A percentile compares a stretch with the other conserved stretches of the same genome.
phyloP scores from a whole-genome alignment of 1,140 invertebrate genomes.

The Limonius californicus region DNA sequence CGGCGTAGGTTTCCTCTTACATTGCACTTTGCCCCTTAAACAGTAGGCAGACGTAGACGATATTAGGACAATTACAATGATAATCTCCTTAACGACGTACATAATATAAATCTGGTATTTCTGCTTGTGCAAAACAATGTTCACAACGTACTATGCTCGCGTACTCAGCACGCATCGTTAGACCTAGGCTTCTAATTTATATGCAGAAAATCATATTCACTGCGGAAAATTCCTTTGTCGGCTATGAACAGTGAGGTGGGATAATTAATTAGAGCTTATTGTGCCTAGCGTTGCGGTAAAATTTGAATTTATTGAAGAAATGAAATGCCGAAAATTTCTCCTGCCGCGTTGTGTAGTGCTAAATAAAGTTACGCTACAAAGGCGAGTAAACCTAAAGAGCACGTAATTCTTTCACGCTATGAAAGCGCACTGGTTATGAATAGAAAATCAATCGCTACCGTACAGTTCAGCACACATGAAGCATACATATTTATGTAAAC shows the following conservation, averaged over 20 bases:
- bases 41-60: conserved; percentile 2
- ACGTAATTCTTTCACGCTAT: neutral
- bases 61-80: neutral
- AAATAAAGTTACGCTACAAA: no score
- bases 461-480: no score
- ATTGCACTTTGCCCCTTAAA: neutral
- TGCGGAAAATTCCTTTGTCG: no score
- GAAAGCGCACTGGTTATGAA: no score
- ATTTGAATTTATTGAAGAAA: neutral
- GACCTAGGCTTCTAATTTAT: neutral
- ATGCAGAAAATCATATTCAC: neutral
- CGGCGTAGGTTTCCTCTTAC: neutral
- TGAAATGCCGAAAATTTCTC: neutral
- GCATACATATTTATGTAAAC: no score
- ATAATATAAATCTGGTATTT: conserved; percentile 1
- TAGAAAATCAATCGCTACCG: no score
- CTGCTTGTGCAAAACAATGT: neutral
- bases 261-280: neutral
- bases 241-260: neutral
- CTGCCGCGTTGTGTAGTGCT: neutral
- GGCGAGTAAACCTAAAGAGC: neutral
- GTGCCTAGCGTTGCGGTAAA: neutral
- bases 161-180: neutral
- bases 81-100: neutral
- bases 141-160: neutral